phyloP scores from a whole-genome alignment of 2,113 vertebrate species.

The Jacana jacana region DNA sequence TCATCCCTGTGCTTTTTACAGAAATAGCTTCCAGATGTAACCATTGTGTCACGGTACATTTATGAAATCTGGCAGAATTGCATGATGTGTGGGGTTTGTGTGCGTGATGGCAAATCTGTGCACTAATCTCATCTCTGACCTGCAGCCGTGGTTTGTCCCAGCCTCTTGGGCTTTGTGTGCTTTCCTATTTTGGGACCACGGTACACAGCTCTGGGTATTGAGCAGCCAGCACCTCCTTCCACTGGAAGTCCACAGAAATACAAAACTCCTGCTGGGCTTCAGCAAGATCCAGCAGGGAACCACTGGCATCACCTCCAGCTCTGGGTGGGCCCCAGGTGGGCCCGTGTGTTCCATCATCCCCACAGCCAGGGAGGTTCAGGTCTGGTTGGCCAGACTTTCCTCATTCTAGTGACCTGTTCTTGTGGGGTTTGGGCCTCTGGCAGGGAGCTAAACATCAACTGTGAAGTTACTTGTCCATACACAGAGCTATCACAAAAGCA shows the following conservation, averaged over 20 bases:
- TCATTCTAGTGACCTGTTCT: not conserved
- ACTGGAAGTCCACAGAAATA: not conserved
- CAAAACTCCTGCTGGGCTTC: not conserved
- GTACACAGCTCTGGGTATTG: not conserved
- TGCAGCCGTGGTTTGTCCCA: not conserved
- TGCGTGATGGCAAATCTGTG: not conserved
- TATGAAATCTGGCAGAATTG: not conserved
- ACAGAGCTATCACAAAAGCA: not conserved
- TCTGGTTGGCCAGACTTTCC: not conserved
- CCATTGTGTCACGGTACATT: not conserved
- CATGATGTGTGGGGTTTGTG: not conserved
- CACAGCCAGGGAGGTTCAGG: not conserved
- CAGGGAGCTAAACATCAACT: not conserved
- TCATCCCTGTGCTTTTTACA: not conserved
- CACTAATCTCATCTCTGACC: not conserved
- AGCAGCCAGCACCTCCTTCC: not conserved
- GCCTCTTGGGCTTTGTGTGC: not conserved
- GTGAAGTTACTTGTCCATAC: not conserved
- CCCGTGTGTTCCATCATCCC: not conserved
- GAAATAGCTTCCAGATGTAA: slow-evolving; percentile 37
- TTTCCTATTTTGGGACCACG: not conserved
- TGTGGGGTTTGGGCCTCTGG: not conserved
- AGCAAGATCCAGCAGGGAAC: not conserved
- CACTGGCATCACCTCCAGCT: not conserved
- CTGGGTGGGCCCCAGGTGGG: not conserved